Percentiles rank a stretch among this genome's conserved stretches.
Evolutionary conservation across 2,888 invertebrate genomes (phyloP).

Genomic region (Sminthurinus aureus): DNA sequence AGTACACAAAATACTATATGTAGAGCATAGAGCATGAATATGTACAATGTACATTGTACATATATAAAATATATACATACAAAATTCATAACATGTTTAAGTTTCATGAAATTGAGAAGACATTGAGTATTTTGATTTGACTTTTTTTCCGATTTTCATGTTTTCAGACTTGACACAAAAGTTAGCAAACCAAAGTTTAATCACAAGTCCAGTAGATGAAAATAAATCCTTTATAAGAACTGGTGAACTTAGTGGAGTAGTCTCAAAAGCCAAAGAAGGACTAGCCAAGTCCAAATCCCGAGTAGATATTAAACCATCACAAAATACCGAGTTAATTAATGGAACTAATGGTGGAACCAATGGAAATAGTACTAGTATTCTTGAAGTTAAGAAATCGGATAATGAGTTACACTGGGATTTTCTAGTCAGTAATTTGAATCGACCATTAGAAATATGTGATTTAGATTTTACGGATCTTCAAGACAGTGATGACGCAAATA

Average conservation of each 20-base stretch:
- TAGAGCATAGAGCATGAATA: too few relatives aligned
- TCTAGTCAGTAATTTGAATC: slow-evolving; percentile 76
- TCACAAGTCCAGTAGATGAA: slow-evolving; percentile 66
- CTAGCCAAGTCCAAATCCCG: slow-evolving; percentile 86
- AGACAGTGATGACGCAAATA: slow-evolving; percentile 86
- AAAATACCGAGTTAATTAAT: slow-evolving; percentile 39
- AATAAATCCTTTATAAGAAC: slow-evolving; percentile 55
- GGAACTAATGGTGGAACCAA: slow-evolving; percentile 35
- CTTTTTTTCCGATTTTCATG: too few relatives aligned
- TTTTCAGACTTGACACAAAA: slow-evolving; percentile 79
- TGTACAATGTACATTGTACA: too few relatives aligned
- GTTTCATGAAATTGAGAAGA: too few relatives aligned
- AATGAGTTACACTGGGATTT: slow-evolving; percentile 97
- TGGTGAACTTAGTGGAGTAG: slow-evolving; percentile 70
- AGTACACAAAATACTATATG: too few relatives aligned
- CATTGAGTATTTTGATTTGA: too few relatives aligned
- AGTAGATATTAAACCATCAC: slow-evolving; percentile 69
- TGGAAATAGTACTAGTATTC: slow-evolving; percentile 39
- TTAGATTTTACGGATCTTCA: slow-evolving; percentile 95
- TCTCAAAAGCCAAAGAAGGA: slow-evolving; percentile 89
- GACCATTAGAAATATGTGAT: slow-evolving; percentile 87
- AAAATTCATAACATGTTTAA: too few relatives aligned
- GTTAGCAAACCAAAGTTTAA: slow-evolving; percentile 74
- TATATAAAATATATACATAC: too few relatives aligned
- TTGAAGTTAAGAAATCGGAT: slow-evolving; percentile 73